Percentiles rank a stretch among this genome's conserved stretches.
Conservation (phyloP, 1,140 invertebrate species). For the Lutraria rhynchaena region DNA sequence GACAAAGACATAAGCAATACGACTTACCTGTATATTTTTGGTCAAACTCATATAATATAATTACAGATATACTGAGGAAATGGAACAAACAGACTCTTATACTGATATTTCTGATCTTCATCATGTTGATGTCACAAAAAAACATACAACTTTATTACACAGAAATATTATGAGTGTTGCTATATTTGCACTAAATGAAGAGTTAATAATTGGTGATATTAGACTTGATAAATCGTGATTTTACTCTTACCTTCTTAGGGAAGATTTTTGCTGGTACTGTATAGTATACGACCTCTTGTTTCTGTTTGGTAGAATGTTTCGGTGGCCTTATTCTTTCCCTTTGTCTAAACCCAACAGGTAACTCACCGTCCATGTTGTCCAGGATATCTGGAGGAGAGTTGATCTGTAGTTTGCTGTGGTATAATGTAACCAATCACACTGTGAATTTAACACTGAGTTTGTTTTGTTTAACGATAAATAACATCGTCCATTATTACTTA, state of each 20-base stretch:
- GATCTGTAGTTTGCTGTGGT: too few species aligned
- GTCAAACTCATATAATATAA: too few species aligned
- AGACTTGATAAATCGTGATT: not conserved
- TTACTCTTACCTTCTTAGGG: conserved; percentile 21
- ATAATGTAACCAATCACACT: too few species aligned
- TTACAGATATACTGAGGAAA: not conserved
- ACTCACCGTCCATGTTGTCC: too few species aligned
- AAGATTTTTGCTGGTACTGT: conserved; percentile 2
- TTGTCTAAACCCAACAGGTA: too few species aligned
- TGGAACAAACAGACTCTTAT: not conserved
- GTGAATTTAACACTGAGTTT: too few species aligned
- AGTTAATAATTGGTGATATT: not conserved
- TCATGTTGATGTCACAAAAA: not conserved
- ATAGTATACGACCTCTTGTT: conserved; percentile 23
- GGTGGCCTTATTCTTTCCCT: not conserved
- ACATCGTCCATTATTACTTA: too few species aligned
- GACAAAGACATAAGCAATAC: too few species aligned
- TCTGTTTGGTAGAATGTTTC: not conserved
- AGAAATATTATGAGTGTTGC: not conserved
- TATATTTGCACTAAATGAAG: not conserved
- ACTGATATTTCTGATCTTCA: not conserved
- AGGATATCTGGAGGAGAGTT: too few species aligned
- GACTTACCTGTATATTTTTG: too few species aligned
- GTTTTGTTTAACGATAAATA: too few species aligned
- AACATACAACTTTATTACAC: not conserved